A percentile compares a stretch with the other conserved stretches of the same genome.
phyloP scores from a whole-genome alignment of 2,888 invertebrate genomes.

The Amitus sp. region DNA sequence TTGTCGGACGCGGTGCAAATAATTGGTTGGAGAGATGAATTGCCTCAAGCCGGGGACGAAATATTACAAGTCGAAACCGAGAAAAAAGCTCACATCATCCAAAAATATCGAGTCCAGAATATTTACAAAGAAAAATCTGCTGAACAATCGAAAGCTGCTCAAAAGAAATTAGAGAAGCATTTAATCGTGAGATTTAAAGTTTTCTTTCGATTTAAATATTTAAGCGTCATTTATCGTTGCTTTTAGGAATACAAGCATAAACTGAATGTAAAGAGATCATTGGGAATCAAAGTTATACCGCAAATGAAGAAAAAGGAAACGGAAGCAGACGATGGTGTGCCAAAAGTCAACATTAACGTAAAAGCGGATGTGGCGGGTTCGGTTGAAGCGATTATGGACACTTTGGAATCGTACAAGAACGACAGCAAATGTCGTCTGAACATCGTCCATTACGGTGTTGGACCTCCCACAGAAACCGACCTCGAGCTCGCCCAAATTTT shows the following conservation, averaged over 20 bases:
- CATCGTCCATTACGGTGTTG: slow-evolving; percentile 91
- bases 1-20: slow-evolving; percentile 87
- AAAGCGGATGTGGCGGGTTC: slow-evolving; percentile 96
- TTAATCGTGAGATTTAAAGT: slow-evolving; percentile 59
- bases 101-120: slow-evolving; percentile 71
- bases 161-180: slow-evolving; percentile 75
- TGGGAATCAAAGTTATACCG: slow-evolving; percentile 70
- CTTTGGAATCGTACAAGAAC: slow-evolving; percentile 85
- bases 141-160: slow-evolving; percentile 72
- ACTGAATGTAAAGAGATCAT: slow-evolving; percentile 70
- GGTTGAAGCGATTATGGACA: slow-evolving; percentile 93
- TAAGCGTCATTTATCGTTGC: slow-evolving; percentile 7
- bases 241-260: slow-evolving; percentile 71
- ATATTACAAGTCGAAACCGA: slow-evolving; percentile 85
- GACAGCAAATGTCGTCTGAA: slow-evolving; percentile 78
- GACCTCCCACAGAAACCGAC: slow-evolving; percentile 84
- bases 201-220: slow-evolving; percentile 2
- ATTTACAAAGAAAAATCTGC: slow-evolving; percentile 73
- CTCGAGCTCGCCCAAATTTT: slow-evolving; percentile 83
- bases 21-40: slow-evolving; percentile 89
- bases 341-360: slow-evolving; percentile 71
- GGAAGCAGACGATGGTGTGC: slow-evolving; percentile 67
- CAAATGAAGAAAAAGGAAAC: slow-evolving; percentile 71
- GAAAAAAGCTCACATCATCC: slow-evolving; percentile 75
- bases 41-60: slow-evolving; percentile 90